These are phyloP conservation scores for Loxodonta africana DNA, from an alignment of 2,113 vertebrate species.

Conservation along the genomic window DNA sequence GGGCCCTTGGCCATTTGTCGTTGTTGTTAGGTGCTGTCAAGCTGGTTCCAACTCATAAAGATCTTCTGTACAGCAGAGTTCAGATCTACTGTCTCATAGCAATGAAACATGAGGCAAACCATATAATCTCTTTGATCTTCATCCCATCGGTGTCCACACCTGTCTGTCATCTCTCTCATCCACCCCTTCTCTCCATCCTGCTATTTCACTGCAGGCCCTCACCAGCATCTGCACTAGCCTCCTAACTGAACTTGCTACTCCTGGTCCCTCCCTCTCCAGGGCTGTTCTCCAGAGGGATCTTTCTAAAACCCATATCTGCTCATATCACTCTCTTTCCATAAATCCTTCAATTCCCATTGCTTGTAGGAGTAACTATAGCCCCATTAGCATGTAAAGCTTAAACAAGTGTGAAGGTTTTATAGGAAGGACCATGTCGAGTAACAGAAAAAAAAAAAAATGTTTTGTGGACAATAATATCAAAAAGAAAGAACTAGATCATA, in stretches of 20 bases:
- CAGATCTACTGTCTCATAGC: background rate
- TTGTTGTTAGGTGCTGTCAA: background rate
- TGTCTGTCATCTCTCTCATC: background rate
- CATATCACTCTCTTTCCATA: background rate
- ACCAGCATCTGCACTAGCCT: background rate
- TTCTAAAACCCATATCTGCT: background rate
- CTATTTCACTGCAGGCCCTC: background rate
- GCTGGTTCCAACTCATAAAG: too few relatives aligned
- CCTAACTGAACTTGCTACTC: background rate
- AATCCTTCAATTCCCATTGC: background rate
- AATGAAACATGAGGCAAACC: background rate
- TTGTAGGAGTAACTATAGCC: background rate
- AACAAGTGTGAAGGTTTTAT: background rate
- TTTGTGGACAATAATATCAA: background rate
- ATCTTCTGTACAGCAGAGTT: background rate
- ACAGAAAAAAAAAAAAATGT: too few relatives aligned
- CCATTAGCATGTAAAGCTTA: background rate
- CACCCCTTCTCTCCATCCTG: background rate
- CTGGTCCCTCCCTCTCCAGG: background rate
- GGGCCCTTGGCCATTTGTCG: background rate
- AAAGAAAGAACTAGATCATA: background rate
- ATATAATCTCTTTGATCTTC: background rate
- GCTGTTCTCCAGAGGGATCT: background rate
- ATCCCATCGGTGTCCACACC: background rate
- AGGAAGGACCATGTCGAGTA: fast-evolving